Evolutionary conservation across 1,140 invertebrate genomes (phyloP), one percentile per base, ranked within the genome.

Genomic region (Leptopilina boulardi): DNA sequence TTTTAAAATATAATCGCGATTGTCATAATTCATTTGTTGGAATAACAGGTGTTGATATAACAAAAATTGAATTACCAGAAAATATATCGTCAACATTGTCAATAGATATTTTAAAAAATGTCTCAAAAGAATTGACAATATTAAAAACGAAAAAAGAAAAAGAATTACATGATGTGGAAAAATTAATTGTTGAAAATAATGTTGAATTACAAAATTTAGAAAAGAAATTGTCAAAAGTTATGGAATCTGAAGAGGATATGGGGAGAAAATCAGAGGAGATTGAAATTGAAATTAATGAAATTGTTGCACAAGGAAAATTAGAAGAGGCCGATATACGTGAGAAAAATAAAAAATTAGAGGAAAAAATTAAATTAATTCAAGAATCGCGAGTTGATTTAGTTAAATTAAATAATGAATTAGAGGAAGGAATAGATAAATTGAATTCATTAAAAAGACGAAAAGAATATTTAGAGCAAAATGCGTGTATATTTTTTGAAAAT

Each of bases 1-100:
- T 75, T 42, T 8, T 66, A n/a, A 56, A 34, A 18, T 75, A 59
- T n/a, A 75, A 75, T 23, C 13, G 59, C 23, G 19, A 59, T 15
- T 10, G 70, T 18, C 21, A 41, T 19, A 59, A 75, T 15, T 21
- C 15, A 19, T 21, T 66, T 4, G 54, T 44, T 23, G 56, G 34
- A 1, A 15, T 44, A 10, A 26, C 59, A 10, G 34, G 34, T 34
- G 41, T 75, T 19, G 19, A 42, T 44, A 9, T 70, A 1, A 18
- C n/a, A 6, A 23, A 34, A 13, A 42, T 75, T 11, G 56, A 75
- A 44, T 38, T 75, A 19, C 54, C 73, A 13, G 34, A 41, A n/a
- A 51, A 47, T 47, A 23, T 73, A 1, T 23, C 72, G 19, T 19
- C 8, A 15, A 44, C 72, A 26, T 3, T 21, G 4, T 19, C 42